phyloP scores from a whole-genome alignment of 2,797 vertebrate species.

The Picus viridis region DNA sequence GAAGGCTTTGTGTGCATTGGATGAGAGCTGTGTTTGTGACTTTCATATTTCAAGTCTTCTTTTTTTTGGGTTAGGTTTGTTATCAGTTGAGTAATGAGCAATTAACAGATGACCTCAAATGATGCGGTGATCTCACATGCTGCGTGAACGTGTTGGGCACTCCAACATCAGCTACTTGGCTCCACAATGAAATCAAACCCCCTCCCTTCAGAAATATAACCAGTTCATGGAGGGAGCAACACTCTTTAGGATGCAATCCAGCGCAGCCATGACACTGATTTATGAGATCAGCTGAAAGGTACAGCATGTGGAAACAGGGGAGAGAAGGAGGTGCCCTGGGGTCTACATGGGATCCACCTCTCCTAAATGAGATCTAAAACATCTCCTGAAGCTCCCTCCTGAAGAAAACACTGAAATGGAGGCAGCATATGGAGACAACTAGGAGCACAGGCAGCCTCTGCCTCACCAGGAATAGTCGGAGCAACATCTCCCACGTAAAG shows the following conservation, averaged over 20 bases:
- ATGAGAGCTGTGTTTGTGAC: neutral
- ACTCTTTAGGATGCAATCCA: neutral
- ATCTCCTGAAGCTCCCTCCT: neutral
- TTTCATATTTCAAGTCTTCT: neutral
- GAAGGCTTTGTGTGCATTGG: conserved; percentile 16
- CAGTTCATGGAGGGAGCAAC: neutral
- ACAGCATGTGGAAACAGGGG: neutral
- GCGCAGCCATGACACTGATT: neutral
- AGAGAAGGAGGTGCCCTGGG: neutral
- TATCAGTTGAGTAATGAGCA: neutral
- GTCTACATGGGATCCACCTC: neutral
- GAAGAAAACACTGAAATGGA: neutral
- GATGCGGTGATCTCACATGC: neutral
- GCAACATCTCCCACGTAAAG: neutral
- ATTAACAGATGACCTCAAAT: conserved; percentile 10
- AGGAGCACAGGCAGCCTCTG: neutral
- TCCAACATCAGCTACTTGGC: neutral
- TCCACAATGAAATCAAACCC: neutral
- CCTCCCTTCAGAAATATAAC: neutral
- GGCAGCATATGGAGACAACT: neutral
- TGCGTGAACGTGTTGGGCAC: neutral
- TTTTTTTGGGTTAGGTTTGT: neutral
- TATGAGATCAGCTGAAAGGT: neutral
- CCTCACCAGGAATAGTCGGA: neutral
- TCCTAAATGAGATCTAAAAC: neutral